Conservation (phyloP, 1,140 invertebrate species). For the Holotrichia oblita region DNA sequence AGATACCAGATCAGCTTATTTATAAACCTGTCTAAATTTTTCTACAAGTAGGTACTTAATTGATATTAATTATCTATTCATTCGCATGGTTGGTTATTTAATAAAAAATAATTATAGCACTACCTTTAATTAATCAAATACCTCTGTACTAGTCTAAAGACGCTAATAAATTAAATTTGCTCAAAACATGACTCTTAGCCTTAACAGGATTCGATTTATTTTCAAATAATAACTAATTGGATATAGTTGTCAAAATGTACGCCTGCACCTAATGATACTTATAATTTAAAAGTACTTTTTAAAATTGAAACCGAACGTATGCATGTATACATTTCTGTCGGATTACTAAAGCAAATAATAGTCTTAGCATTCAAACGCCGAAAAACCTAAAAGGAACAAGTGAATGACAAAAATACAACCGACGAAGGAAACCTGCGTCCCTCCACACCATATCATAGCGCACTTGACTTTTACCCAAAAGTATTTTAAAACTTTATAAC, state of each 20-base stretch:
- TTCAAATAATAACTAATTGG: too few species aligned
- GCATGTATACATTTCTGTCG: not conserved
- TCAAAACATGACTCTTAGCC: too few species aligned
- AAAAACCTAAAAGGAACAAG: conserved; percentile 17
- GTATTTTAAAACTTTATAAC: conserved; percentile 37
- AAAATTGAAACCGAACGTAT: not conserved
- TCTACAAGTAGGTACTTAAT: too few species aligned
- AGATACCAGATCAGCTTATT: too few species aligned
- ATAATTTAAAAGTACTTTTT: not conserved
- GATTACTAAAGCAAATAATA: not conserved
- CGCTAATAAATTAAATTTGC: too few species aligned
- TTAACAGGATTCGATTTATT: too few species aligned
- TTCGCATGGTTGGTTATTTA: too few species aligned
- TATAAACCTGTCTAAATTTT: too few species aligned
- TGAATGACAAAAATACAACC: not conserved
- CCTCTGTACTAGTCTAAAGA: too few species aligned
- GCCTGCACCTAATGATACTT: not conserved
- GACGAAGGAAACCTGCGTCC: not conserved
- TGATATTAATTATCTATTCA: too few species aligned
- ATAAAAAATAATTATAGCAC: too few species aligned
- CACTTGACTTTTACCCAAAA: conserved; percentile 31
- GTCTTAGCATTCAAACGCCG: conserved; percentile 3
- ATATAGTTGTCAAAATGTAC: not conserved
- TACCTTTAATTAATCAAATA: too few species aligned
- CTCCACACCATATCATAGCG: not conserved